phyloP scores from a whole-genome alignment of 2,888 invertebrate genomes.

The Calameuta filiformis region DNA sequence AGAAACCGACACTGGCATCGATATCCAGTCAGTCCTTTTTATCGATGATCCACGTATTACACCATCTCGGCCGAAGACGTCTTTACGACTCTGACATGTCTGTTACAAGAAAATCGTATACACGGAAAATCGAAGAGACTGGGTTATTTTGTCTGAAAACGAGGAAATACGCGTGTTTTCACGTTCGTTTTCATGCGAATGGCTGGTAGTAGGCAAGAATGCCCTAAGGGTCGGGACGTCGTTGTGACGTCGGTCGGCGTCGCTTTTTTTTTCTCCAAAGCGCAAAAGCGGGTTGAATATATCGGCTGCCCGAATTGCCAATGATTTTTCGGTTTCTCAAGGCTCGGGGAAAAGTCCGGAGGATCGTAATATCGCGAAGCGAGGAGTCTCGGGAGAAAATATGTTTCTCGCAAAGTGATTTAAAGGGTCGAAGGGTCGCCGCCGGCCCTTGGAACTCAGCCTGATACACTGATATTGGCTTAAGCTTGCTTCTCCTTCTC shows the following conservation, averaged over 20 bases:
- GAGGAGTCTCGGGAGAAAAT: not conserved
- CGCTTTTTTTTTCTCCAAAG: not conserved
- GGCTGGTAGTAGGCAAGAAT: not conserved
- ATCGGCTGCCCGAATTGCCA: not conserved
- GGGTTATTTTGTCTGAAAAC: not conserved
- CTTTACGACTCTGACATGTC: not conserved
- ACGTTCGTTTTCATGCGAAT: not conserved
- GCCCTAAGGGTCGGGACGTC: not conserved
- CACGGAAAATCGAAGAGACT: not conserved
- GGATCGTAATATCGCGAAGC: not conserved
- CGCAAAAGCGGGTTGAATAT: not conserved
- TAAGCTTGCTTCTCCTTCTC: conserved; percentile 14
- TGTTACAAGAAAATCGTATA: not conserved
- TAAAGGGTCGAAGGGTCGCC: conserved; percentile 17
- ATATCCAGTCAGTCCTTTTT: not conserved
- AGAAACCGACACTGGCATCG: not conserved
- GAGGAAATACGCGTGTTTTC: not conserved
- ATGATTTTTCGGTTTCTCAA: not conserved
- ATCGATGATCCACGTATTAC: not conserved
- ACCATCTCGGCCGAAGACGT: not conserved
- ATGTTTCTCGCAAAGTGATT: conserved; percentile 18
- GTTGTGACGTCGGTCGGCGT: not conserved
- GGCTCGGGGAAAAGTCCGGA: not conserved
- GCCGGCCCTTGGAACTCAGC: conserved; percentile 15
- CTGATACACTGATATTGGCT: conserved; percentile 22